phyloP scores from a whole-genome alignment of 2,797 vertebrate genomes.

The Melanotaenia maccullochi region DNA sequence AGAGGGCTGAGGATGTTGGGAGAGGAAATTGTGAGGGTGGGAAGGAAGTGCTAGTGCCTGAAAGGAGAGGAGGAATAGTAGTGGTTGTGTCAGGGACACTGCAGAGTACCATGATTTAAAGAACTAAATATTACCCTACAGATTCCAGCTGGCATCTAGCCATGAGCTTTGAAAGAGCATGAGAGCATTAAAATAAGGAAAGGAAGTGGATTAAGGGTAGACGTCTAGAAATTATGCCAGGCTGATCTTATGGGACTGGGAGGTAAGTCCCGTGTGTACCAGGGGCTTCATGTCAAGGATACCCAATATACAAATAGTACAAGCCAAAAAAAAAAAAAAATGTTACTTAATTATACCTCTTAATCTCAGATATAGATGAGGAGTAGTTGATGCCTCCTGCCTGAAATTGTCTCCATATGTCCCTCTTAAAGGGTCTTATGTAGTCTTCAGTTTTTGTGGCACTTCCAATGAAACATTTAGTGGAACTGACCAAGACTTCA shows the following conservation, averaged over 20 bases:
- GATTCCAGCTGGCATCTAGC: slow-evolving; percentile 75
- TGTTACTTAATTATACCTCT: background rate
- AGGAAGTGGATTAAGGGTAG: slow-evolving; percentile 49
- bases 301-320: slow-evolving; percentile 5
- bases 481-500: background rate
- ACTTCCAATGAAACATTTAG: background rate
- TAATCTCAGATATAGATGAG: background rate
- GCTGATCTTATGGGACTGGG: slow-evolving; percentile 52
- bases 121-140: slow-evolving; percentile 70
- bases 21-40: slow-evolving; percentile 14
- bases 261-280: slow-evolving; percentile 19
- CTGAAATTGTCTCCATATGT: slow-evolving; percentile 1
- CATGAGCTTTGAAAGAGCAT: slow-evolving; percentile 59
- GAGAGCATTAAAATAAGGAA: slow-evolving; percentile 35
- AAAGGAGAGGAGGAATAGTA: slow-evolving; percentile 30
- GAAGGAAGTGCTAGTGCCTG: slow-evolving; percentile 43
- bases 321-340: background rate
- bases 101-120: slow-evolving; percentile 64
- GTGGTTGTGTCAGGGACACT: slow-evolving; percentile 56
- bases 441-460: background rate
- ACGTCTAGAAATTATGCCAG: slow-evolving; percentile 72
- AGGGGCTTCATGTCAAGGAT: slow-evolving; percentile 22
- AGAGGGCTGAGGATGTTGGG: slow-evolving; percentile 18
- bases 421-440: background rate
- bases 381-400: background rate